Percentiles rank a stretch among this genome's conserved stretches.
phyloP scores from a whole-genome alignment of 1,140 invertebrate genomes.

The Eupeodes corollae region DNA sequence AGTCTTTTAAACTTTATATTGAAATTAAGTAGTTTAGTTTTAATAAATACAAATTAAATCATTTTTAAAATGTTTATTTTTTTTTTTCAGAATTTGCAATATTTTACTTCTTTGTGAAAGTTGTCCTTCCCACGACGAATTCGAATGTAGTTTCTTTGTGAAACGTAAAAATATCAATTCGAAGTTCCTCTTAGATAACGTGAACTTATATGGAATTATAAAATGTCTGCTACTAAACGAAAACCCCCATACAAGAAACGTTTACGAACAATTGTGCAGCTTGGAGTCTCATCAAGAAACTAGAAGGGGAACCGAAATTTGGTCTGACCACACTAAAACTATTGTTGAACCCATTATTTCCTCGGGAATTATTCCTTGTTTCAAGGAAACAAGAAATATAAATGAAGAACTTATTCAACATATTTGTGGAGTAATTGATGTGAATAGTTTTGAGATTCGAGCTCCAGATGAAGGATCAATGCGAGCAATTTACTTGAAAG shows the following conservation, averaged over 20 bases:
- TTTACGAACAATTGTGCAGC: slow-evolving; percentile 47
- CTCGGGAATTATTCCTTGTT: slow-evolving; percentile 9
- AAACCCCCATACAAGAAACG: slow-evolving; percentile 43
- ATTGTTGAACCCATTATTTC: slow-evolving; percentile 37
- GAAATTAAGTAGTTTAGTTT: no score
- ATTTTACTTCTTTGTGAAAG: slow-evolving; percentile 53
- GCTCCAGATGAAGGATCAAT: slow-evolving; percentile 41
- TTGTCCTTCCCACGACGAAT: slow-evolving; percentile 45
- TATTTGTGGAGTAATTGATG: slow-evolving; percentile 52
- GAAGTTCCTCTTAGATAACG: slow-evolving; percentile 13
- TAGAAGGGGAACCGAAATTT: slow-evolving; percentile 43
- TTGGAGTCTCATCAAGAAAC: slow-evolving; percentile 50
- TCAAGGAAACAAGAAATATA: slow-evolving; percentile 11
- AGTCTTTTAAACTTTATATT: no score
- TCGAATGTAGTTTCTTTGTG: slow-evolving; percentile 18
- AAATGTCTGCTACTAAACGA: slow-evolving; percentile 42
- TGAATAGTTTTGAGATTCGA: slow-evolving; percentile 56
- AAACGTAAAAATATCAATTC: slow-evolving; percentile 11
- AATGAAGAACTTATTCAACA: slow-evolving; percentile 46
- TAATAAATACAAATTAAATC: no score
- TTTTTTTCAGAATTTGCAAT: slow-evolving; percentile 40
- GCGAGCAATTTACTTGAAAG: slow-evolving; percentile 49
- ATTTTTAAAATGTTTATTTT: not conserved
- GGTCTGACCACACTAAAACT: slow-evolving; percentile 45
- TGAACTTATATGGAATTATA: slow-evolving; percentile 12